These are phyloP conservation scores for Psilopogon haemacephalus DNA, from an alignment of 2,113 vertebrate species.

Conservation along the genomic window DNA sequence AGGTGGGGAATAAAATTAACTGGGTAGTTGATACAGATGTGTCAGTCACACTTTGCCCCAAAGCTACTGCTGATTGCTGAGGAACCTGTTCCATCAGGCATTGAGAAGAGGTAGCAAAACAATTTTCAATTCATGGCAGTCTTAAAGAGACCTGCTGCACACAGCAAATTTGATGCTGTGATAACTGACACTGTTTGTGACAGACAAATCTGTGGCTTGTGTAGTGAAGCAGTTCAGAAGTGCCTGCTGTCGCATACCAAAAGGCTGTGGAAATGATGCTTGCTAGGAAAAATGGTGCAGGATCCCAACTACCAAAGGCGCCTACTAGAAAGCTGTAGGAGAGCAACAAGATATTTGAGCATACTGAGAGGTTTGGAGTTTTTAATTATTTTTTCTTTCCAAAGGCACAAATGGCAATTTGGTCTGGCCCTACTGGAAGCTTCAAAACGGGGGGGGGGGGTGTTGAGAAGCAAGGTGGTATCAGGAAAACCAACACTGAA, in stretches of 20 bases:
- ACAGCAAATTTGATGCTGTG: slow-evolving; percentile 55
- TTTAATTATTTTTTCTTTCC: neutral
- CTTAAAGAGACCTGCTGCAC: slow-evolving; percentile 58
- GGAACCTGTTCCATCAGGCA: slow-evolving; percentile 45
- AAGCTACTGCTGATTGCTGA: slow-evolving; percentile 52
- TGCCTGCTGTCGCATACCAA: slow-evolving; percentile 60
- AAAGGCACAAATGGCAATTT: neutral
- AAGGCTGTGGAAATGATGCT: slow-evolving; percentile 20
- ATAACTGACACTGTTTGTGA: slow-evolving; percentile 58
- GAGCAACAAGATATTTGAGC: neutral
- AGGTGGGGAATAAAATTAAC: slow-evolving; percentile 43
- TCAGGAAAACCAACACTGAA: neutral
- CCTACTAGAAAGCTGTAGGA: neutral
- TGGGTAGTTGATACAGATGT: slow-evolving; percentile 25
- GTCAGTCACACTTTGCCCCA: slow-evolving; percentile 51
- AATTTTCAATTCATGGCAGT: slow-evolving; percentile 54
- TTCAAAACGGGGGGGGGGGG: neutral
- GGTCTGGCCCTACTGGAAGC: neutral
- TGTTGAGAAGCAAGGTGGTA: neutral
- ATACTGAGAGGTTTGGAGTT: neutral
- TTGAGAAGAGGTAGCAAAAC: slow-evolving; percentile 50
- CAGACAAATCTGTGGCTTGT: slow-evolving; percentile 61
- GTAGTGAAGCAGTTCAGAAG: slow-evolving; percentile 55
- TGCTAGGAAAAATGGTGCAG: neutral
- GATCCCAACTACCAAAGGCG: neutral